Evolutionary conservation across 2,888 invertebrate species (phyloP).

Genomic region (Aquatica leii): DNA sequence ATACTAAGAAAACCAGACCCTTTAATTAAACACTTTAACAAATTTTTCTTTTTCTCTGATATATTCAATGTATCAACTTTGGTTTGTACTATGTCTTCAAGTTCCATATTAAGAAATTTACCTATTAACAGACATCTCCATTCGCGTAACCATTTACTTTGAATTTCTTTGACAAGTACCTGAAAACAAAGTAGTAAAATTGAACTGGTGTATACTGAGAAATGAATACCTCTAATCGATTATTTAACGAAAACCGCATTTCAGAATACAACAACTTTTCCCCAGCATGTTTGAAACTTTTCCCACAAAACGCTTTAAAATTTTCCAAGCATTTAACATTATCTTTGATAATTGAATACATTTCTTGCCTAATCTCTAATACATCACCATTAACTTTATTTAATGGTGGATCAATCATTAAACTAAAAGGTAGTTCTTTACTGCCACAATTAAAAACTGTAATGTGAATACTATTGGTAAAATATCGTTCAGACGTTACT

Average conservation of each 20-base stretch:
- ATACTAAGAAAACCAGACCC: conserved; percentile 55
- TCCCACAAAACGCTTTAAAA: conserved; percentile 26
- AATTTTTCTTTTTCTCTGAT: conserved; percentile 52
- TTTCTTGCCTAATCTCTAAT: conserved; percentile 47
- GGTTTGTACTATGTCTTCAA: conserved; percentile 61
- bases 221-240: conserved; percentile 34
- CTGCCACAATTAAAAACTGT: conserved; percentile 55
- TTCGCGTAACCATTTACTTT: conserved; percentile 69
- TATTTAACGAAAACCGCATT: conserved; percentile 29
- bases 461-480: conserved; percentile 51
- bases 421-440: conserved; percentile 49
- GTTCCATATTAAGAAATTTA: conserved; percentile 61
- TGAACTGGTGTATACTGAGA: neutral
- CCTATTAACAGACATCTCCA: conserved; percentile 72
- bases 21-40: conserved; percentile 60
- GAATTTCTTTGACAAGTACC: conserved; percentile 68
- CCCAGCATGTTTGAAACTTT: conserved; percentile 38
- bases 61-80: conserved; percentile 59
- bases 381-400: conserved; percentile 36
- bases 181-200: conserved; percentile 55
- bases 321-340: conserved; percentile 44
- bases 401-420: conserved; percentile 48
- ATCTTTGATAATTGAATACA: conserved; percentile 46
- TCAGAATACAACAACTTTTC: conserved; percentile 44
- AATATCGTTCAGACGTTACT: conserved; percentile 42